phyloP scores from a whole-genome alignment of 1,140 invertebrate genomes.

The Gonatopus flavifemur region DNA sequence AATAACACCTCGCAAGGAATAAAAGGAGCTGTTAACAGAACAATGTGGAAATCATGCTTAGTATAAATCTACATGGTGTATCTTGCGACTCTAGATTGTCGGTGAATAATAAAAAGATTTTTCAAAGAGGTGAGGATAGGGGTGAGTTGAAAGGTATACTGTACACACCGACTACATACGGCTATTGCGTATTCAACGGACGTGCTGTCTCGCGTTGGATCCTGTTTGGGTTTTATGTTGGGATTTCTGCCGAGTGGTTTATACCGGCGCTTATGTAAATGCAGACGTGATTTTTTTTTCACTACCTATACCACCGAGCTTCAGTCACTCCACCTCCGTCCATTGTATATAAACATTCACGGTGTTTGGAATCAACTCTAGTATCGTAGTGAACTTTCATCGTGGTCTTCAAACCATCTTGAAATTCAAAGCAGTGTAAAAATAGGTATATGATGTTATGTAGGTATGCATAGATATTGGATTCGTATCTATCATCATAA shows the following conservation, averaged over 20 bases:
- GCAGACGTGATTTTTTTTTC: conserved; percentile 59
- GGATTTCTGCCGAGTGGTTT: conserved; percentile 57
- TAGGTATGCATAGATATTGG: too few species aligned
- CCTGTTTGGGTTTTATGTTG: conserved; percentile 53
- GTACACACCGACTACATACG: conserved; percentile 30
- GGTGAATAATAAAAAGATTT: conserved; percentile 50
- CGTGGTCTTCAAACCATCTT: too few species aligned
- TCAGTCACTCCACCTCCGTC: conserved; percentile 21
- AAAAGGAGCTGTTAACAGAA: too few species aligned
- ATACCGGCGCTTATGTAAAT: conserved; percentile 60
- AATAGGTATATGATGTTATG: too few species aligned
- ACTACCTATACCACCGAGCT: conserved; percentile 41
- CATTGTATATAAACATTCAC: conserved; percentile 23
- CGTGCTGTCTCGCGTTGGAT: conserved; percentile 44
- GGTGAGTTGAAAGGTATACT: too few species aligned
- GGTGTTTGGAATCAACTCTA: conserved; percentile 28
- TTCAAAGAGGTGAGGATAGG: neutral
- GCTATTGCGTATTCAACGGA: conserved; percentile 55
- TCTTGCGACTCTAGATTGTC: conserved; percentile 18
- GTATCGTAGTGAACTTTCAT: too few species aligned
- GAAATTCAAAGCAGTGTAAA: too few species aligned
- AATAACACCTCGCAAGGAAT: too few species aligned
- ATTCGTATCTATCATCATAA: too few species aligned
- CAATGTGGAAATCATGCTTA: too few species aligned
- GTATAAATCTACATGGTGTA: conserved; percentile 16